Conservation (phyloP, 2,888 invertebrate species). For the Eurytoma californica region DNA sequence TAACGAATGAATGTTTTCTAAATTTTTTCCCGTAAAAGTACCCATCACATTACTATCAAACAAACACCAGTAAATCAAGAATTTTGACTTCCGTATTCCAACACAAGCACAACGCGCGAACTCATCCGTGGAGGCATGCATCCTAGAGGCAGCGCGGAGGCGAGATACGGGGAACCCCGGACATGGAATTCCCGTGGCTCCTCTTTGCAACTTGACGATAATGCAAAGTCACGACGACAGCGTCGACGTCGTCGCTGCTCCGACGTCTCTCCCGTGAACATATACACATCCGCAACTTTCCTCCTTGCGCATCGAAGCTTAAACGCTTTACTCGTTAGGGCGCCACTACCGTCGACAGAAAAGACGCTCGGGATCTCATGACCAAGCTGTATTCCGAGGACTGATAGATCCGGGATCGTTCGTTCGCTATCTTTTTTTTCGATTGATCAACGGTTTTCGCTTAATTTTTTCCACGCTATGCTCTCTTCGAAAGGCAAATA, state of each 20-base stretch:
- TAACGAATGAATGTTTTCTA: neutral
- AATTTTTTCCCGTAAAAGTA: neutral
- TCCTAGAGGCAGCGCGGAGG: slow-evolving; percentile 19
- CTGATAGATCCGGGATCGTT: slow-evolving; percentile 12
- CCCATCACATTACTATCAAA: neutral
- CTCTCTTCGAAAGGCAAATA: neutral
- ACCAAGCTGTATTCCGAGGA: slow-evolving; percentile 16
- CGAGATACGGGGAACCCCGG: slow-evolving; percentile 55
- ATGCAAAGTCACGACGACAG: slow-evolving; percentile 64
- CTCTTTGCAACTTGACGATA: slow-evolving; percentile 68
- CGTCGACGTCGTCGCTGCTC: slow-evolving; percentile 47
- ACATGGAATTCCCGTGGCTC: slow-evolving; percentile 75
- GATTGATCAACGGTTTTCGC: neutral
- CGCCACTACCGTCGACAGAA: neutral
- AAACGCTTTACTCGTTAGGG: slow-evolving; percentile 54
- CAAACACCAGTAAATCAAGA: slow-evolving; percentile 7
- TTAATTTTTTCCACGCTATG: neutral
- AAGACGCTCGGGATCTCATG: slow-evolving; percentile 32
- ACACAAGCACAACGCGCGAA: neutral
- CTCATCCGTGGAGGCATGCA: neutral
- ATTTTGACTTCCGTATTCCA: neutral
- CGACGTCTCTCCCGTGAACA: neutral
- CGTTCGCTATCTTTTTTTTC: neutral
- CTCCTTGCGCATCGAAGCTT: slow-evolving; percentile 43
- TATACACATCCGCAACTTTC: slow-evolving; percentile 38